These are phyloP conservation scores for Gadus chalcogrammus DNA, from an alignment of 2,113 vertebrate genomes.

Conservation along the genomic window DNA sequence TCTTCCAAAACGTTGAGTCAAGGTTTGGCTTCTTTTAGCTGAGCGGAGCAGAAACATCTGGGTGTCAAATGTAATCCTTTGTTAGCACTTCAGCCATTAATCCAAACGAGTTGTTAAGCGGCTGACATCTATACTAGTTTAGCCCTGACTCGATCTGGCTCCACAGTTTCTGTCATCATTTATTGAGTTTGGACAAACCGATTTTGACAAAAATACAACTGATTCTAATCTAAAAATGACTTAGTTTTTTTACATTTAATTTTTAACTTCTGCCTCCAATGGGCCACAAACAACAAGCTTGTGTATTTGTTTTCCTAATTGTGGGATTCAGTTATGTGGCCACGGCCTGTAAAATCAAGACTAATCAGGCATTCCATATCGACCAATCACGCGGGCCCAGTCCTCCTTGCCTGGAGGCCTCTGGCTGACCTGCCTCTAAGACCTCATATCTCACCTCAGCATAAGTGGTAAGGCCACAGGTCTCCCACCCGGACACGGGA, in stretches of 20 bases:
- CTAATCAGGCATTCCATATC: constrained; percentile 32
- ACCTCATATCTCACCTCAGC: constrained; percentile 78
- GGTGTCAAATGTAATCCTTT: constrained; percentile 59
- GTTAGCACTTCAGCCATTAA: constrained; percentile 5
- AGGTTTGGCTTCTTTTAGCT: constrained; percentile 36
- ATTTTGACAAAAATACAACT: no score
- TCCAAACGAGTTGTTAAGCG: constrained; percentile 20
- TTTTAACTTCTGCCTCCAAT: no score
- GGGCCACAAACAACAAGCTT: no score
- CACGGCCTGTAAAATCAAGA: constrained; percentile 42
- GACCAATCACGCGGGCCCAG: constrained; percentile 54
- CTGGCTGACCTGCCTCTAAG: constrained; percentile 67
- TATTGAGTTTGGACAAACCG: background rate
- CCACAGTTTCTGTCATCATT: background rate
- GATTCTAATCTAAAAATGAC: no score
- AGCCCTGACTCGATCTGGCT: constrained; percentile 8
- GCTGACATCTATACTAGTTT: background rate
- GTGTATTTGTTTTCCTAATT: no score
- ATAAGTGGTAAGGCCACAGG: constrained; percentile 80
- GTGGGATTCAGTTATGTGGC: constrained; percentile 24
- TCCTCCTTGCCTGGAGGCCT: constrained; percentile 49
- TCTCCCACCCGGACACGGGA: constrained; percentile 59
- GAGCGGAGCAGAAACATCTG: constrained; percentile 55
- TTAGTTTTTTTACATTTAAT: no score
- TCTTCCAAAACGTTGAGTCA: constrained; percentile 53